Evolutionary conservation across 2,797 vertebrate species (phyloP), one percentile per base, ranked within the genome.

Genomic region (Girardinus metallicus): DNA sequence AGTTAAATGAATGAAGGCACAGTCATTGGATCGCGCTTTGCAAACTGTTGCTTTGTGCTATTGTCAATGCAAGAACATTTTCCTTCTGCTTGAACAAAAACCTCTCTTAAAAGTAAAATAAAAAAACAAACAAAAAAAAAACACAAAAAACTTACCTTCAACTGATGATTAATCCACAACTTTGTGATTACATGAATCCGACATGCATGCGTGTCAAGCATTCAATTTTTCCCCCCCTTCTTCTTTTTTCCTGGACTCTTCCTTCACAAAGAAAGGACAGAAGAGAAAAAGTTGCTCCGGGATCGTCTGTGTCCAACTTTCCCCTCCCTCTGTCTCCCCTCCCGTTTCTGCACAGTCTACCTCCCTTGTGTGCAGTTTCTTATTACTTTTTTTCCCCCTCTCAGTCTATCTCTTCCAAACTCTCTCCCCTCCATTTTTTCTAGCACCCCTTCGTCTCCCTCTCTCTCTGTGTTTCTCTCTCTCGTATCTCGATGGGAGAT

Each of bases 101-200:
- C 46, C 15, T 43, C 57, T 34, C 62, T 73, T 36, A 80, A 81
- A 70, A 15, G 64, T 43, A 53, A 53, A 0, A 18, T n/a, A n/a
- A n/a, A n/a, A n/a, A n/a, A n/a, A n/a, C n/a, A 5, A 47, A 16
- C 4, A 5, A 68, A 43, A 16, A 16, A 15, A 49, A 18, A 44
- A 44, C 43, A 13, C n/a, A 44, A 21, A 46, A 85, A 73, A n/a
- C 46, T 73, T 95, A 96, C 96, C 95, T 96, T 93, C 80, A 92
- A 31, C 60, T 87, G 83, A 57, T 78, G 90, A 92, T 87, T 78
- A 83, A 79, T 95, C 94, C 92, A 80, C 83, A 80, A 70, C 80
- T 79, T 78, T 86, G 86, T 47, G 81, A 77, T 77, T 82, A 78
- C 93, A 95, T 95, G 85, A 94, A 95, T 95, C 95, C 94, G 49